Conservation (phyloP, 2,797 vertebrate species). For the Gallinago solitaria region DNA sequence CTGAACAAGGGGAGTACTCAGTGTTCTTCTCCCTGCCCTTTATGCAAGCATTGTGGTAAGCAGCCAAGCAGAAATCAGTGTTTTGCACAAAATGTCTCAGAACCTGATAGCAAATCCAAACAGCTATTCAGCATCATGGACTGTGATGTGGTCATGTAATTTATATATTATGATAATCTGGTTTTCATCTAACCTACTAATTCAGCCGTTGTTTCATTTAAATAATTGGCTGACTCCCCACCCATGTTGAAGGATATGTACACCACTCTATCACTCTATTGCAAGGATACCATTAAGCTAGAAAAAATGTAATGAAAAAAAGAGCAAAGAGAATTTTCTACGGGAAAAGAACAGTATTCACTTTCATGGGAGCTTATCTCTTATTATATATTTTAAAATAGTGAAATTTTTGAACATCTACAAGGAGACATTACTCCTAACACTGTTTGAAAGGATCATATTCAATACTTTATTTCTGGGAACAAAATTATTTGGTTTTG, state of each 20-base stretch:
- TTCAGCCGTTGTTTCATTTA: not conserved
- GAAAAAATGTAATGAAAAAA: not conserved
- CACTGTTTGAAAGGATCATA: not conserved
- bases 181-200: constrained; percentile 46
- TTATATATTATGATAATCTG: constrained; percentile 51
- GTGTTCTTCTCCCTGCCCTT: not conserved
- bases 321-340: not conserved
- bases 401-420: not conserved
- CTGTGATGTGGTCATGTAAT: constrained; percentile 15
- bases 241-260: not conserved
- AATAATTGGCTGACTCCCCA: constrained; percentile 47
- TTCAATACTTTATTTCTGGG: not conserved
- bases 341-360: not conserved
- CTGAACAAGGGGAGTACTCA: not conserved
- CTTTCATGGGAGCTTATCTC: not conserved
- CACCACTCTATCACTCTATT: not conserved
- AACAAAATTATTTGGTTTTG: not conserved
- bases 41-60: not conserved
- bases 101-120: constrained; percentile 17
- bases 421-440: not conserved
- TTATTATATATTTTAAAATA: not conserved
- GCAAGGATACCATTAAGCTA: not conserved
- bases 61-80: constrained; percentile 42
- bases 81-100: not conserved
- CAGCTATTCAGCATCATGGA: not conserved